Base-by-base conservation (phyloP, 2,113 vertebrate species). In the Datnioides undecimradiatus region DNA sequence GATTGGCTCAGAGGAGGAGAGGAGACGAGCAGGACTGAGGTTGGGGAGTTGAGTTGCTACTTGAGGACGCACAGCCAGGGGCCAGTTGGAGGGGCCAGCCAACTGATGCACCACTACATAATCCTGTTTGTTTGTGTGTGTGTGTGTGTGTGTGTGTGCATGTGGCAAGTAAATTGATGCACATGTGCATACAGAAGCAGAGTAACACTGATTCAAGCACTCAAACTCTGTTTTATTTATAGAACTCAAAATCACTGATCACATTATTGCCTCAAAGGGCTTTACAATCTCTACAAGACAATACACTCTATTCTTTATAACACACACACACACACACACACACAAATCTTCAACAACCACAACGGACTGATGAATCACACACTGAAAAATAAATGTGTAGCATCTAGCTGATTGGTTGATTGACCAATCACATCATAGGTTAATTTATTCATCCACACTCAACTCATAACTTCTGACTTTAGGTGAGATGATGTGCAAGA, bases 1-100 rank as follows among this genome's bases (percentile, higher is more conserved):
- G 88, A 92, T 90, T 87, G 87, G 88, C 83, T 89, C 57, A 0
- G 48, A 78, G 76, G 71, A 41, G 45, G 8, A 25, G 43, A 82
- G 78, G 60, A 67, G 78, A 36, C n/a, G n/a, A n/a, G n/a, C n/a
- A 69, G 60, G 55, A 79, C 76, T 57, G 63, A 84, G 79, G 87
- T 43, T 73, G 73, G 64, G 64, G 77, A 83, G 80, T 78, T 76
- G 78, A 87, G 84, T 76, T 74, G 82, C 82, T 77, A 31, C 74
- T 87, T 58, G 64, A 76, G 79, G 89, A 84, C 64, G 59, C 68
- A 7, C 80, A 75, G 84, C 68, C 72, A 55, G 77, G 72, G 67
- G 66, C 74, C 73, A 33, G 64, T 59, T 71, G 66, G 59, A 68
- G 58, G 73, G 49, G 65, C 62, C 69, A 41, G 55, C 25, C 31